Percentiles rank a stretch among this genome's conserved stretches.
phyloP scores from a whole-genome alignment of 2,797 vertebrate genomes.

The Lagodon rhomboides region DNA sequence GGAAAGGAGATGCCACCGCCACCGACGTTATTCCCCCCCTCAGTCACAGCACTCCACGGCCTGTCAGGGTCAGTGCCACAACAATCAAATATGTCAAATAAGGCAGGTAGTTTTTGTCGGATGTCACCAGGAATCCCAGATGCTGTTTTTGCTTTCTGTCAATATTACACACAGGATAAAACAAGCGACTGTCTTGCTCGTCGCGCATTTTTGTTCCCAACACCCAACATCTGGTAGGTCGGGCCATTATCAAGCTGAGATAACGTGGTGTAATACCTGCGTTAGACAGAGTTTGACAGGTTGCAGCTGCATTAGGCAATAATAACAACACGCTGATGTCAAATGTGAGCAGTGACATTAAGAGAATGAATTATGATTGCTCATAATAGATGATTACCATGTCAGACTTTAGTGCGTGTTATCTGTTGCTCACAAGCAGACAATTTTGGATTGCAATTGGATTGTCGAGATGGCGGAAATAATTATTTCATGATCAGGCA shows the following conservation, averaged over 20 bases:
- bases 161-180: background rate
- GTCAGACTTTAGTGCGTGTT: background rate
- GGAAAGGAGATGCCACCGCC: background rate
- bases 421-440: background rate
- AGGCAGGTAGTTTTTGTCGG: background rate
- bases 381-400: background rate
- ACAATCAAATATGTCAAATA: background rate
- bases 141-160: background rate
- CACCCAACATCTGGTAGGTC: background rate
- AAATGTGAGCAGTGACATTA: constrained; percentile 8
- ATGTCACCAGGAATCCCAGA: background rate
- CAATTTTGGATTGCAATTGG: background rate
- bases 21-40: background rate
- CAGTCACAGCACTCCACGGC: background rate
- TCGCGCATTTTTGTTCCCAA: too few species aligned
- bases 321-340: constrained; percentile 4
- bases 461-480: background rate
- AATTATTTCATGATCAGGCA: background rate
- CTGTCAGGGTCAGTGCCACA: background rate
- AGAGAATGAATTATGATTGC: background rate
- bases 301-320: background rate
- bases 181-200: background rate
- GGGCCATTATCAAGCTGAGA: background rate
- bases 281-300: background rate
- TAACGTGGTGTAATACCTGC: background rate